A percentile compares a stretch with the other conserved stretches of the same genome.
phyloP scores from a whole-genome alignment of 2,113 vertebrate genomes.

The Zosterops borbonicus region DNA sequence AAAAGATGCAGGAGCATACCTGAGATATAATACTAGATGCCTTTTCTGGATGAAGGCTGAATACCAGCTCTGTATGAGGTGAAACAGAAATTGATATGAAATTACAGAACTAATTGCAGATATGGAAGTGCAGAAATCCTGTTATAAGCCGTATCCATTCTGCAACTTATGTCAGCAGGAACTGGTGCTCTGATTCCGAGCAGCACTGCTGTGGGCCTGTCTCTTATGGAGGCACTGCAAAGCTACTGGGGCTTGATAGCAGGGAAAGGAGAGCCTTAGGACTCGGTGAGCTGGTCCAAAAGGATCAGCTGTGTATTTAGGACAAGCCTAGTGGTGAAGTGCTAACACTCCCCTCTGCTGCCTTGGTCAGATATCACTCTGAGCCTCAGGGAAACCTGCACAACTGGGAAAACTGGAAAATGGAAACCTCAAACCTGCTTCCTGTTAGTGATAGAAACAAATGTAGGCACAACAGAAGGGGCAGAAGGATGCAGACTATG shows the following conservation, averaged over 20 bases:
- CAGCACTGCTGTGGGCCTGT: not conserved
- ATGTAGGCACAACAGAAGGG: not conserved
- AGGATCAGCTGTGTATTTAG: not conserved
- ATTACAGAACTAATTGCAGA: not conserved
- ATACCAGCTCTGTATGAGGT: not conserved
- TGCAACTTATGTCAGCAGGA: rapidly evolving
- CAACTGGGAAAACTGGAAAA: not conserved
- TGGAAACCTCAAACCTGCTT: not conserved
- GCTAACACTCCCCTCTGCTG: not conserved
- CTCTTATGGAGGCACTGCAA: rapidly evolving
- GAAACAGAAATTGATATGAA: not conserved
- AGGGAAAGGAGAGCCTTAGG: not conserved
- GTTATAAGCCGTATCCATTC: not conserved
- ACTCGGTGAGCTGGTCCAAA: not conserved
- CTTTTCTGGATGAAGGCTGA: not conserved
- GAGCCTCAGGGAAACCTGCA: not conserved
- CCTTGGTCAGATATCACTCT: not conserved
- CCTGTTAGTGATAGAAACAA: not conserved
- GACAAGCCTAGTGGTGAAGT: not conserved
- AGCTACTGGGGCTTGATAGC: not conserved
- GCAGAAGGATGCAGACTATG: not conserved
- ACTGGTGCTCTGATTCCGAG: not conserved
- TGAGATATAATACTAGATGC: not conserved
- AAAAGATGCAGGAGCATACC: not conserved
- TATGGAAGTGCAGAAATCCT: not conserved